Evolutionary conservation across 2,888 invertebrate genomes (phyloP), one percentile per base, ranked within the genome.

Genomic region (Drosophila mayaguana): DNA sequence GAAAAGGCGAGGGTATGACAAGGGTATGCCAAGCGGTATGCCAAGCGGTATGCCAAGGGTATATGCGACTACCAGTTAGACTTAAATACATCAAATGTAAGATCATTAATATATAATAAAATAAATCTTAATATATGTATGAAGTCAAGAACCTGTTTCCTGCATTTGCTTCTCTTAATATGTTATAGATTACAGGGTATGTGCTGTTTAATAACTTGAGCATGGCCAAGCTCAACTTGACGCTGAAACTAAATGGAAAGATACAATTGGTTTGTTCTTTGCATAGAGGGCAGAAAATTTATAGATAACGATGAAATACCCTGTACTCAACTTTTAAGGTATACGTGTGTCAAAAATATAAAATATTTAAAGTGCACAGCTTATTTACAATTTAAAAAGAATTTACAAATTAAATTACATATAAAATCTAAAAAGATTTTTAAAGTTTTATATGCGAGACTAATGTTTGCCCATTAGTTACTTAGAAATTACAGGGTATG

Each of bases 1-100:
- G 56, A 56, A 62, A 62, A 57, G 14, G 11, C 42, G 12, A 48
- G 28, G 45, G n/a, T n/a, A n/a, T 14, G 36, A 22, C 18, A 16
- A 20, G 22, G 9, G 22, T 36, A 28, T 28, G 2, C 7, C 5
- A 14, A 14, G n/a, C 4, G 14, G 36, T 20, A 9, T 36, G n/a
- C n/a, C n/a, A n/a, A n/a, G n/a, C n/a, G 9, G 22, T 36, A 28
- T 28, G 2, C 7, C 5, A 14, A 14, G n/a, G 14, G 36, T 20
- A 9, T 36, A 18, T 25, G 4, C 9, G 61, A 63, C 45, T n/a
- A 36, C 14, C 16, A 1, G 5, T 9, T 18, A 42, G 28, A 14
- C 14, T 20, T 42, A 55, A 28, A 8, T 28, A 14, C 32, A 32
- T 32, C 32, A 0, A 32, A 32, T 32, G 32, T 32, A 32, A 32